Base-by-base conservation (phyloP, 2,888 invertebrate species). In the Pterostichus madidus region DNA sequence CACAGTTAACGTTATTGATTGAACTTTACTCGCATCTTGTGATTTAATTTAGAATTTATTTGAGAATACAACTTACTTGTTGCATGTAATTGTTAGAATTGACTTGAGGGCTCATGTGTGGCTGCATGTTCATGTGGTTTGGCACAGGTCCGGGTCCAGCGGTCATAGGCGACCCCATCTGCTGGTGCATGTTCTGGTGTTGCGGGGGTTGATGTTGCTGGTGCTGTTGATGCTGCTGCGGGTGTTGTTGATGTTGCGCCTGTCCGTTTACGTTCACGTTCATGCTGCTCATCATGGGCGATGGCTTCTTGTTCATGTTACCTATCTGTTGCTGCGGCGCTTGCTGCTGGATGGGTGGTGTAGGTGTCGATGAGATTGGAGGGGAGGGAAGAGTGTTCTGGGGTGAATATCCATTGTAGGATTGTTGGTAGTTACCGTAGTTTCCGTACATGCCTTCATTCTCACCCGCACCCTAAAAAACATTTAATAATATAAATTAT, bases 401-500 rank as follows among this genome's bases (percentile, higher is more conserved):
- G 24, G 91, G 91, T 2, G 91, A 91, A 85, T 91, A 91, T 6
- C 90, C 90, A 84, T 90, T 90, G 86, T 91, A 91, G 52, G 89
- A 87, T 84, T 88, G 84, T 85, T 87, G 87, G 84, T 89, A 89
- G 81, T 90, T 91, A 1, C 90, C 90, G 86, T 91, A 91, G 84
- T 89, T 90, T 31, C 89, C 89, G 86, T 91, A 91, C 87, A 91
- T 90, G 77, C 88, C 89, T 80, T 90, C 91, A 44, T 88, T 88
- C 84, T 93, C 93, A 15, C 91, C 91, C 0, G 92, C 92, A 11
- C 93, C 91, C 88, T 88, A 83, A 3, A 86, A 81, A 49, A 68
- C n/a, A 64, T 24, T 24, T 3, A 24, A 24, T 24, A 32, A 64
- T 2, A 13, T 24, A 53, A 53, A 8, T n/a, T 17, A 61, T 17